phyloP scores from a whole-genome alignment of 2,888 invertebrate genomes.

The Lepas anatifera region DNA sequence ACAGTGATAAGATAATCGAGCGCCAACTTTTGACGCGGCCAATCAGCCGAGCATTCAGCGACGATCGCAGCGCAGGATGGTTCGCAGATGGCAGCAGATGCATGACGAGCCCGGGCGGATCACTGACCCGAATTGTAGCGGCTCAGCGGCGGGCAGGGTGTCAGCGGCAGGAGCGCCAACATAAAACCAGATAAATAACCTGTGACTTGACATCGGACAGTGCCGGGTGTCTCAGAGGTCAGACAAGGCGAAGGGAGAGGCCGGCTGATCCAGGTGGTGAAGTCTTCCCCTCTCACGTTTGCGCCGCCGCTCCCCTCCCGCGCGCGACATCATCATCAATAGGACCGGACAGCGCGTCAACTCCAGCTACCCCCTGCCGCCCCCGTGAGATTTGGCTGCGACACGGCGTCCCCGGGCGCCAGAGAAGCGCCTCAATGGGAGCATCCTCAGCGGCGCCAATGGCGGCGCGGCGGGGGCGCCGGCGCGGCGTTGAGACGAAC shows the following conservation, averaged over 20 bases:
- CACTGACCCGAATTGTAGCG: too few species aligned
- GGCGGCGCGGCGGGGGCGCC: background rate
- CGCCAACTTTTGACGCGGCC: conserved; percentile 7
- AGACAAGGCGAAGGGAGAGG: background rate
- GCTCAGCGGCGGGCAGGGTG: too few species aligned
- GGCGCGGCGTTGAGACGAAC: background rate
- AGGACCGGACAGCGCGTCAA: background rate
- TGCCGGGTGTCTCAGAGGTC: too few species aligned
- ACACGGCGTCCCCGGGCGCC: too few species aligned
- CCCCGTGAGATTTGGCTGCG: background rate
- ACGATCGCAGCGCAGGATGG: background rate
- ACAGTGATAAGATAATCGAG: conserved; percentile 9
- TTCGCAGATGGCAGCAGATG: background rate
- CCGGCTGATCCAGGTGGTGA: background rate
- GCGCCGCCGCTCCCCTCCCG: background rate
- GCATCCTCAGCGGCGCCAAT: background rate
- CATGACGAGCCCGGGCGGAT: background rate
- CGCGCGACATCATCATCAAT: background rate
- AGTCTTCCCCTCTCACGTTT: background rate
- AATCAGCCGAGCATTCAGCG: background rate
- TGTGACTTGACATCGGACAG: too few species aligned
- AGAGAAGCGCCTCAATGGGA: background rate
- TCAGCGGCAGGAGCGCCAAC: background rate
- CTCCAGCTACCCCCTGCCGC: background rate
- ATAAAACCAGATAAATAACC: background rate